Base-by-base conservation (phyloP, 1,140 invertebrate genomes). In the Thaumetopoea pityocampa region DNA sequence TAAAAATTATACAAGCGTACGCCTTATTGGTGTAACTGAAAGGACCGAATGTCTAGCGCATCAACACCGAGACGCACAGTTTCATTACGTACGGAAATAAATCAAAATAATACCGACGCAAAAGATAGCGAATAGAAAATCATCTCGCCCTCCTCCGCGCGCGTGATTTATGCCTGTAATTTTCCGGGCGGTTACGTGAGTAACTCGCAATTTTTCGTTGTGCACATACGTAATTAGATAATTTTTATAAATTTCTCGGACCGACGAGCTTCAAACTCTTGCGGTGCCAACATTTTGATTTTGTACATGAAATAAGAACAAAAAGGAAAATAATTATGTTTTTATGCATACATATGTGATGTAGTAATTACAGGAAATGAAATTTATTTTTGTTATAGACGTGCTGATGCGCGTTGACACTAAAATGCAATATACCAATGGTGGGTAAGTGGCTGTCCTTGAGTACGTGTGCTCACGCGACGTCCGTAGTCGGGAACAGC, bases 61-160 rank as follows among this genome's bases (percentile, higher is more conserved):
- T 69, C 65, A 66, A 72, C 66, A 51, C 26, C 47, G 65, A 61
- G 65, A 70, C 70, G 70, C 67, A 68, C 60, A 65, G 64, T 77
- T 77, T 77, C 72, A 76, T 76, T 78, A 81, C 61, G 59, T 43
- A 51, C 12, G 46, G 63, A 64, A 73, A 76, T 81, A 81, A 81
- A 81, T 81, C 73, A 81, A 81, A 81, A 81, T 81, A 81, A 72
- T 78, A 74, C 67, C 48, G 48, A 66, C 50, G 77, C 65, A 70
- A 73, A 77, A 79, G 73, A 81, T 77, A 76, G 73, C 65, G 68
- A 73, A 76, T 80, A 63, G 74, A 78, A 81, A 78, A 78, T 77
- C 72, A 76, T 60, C 55, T 65, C 54, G 49, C 54, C 51, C 57
- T 26, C 53, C 44, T 38, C 35, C 35, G 20, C 36, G 33, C 34